phyloP scores from a whole-genome alignment of 2,113 vertebrate genomes.

The Oncorhynchus mykiss region DNA sequence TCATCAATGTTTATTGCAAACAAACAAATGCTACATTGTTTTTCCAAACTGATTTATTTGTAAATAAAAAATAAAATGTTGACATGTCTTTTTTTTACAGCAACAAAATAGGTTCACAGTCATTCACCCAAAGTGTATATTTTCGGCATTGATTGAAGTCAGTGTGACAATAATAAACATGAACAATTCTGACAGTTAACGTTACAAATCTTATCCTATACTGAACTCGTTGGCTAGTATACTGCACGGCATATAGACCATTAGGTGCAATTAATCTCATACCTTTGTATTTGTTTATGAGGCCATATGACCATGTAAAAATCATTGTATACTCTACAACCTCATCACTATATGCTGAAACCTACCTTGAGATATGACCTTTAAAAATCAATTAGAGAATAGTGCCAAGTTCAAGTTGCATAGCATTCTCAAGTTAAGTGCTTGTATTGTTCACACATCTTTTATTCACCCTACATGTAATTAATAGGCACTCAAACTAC shows the following conservation, averaged over 20 bases:
- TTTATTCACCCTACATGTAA: no score
- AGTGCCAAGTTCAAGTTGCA: neutral
- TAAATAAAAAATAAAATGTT: constrained; percentile 49
- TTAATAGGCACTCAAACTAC: no score
- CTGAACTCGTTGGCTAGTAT: neutral
- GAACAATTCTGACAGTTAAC: constrained; percentile 12
- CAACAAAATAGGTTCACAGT: constrained; percentile 54
- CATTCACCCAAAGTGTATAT: neutral
- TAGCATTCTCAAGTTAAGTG: no score
- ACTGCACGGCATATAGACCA: neutral
- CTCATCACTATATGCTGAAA: neutral
- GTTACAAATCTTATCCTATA: neutral
- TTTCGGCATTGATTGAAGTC: constrained; percentile 11
- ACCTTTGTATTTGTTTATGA: neutral
- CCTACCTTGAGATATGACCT: neutral
- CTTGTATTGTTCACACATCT: no score
- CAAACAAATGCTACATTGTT: neutral
- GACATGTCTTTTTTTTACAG: constrained; percentile 35
- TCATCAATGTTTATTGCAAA: neutral
- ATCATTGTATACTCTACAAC: neutral
- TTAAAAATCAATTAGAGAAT: no score
- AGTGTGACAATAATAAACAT: neutral
- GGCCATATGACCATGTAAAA: neutral
- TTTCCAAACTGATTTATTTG: constrained; percentile 47
- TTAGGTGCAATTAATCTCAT: neutral